A percentile compares a stretch with the other conserved stretches of the same genome.
phyloP scores from a whole-genome alignment of 2,797 vertebrate genomes.

The Podargus strigoides region DNA sequence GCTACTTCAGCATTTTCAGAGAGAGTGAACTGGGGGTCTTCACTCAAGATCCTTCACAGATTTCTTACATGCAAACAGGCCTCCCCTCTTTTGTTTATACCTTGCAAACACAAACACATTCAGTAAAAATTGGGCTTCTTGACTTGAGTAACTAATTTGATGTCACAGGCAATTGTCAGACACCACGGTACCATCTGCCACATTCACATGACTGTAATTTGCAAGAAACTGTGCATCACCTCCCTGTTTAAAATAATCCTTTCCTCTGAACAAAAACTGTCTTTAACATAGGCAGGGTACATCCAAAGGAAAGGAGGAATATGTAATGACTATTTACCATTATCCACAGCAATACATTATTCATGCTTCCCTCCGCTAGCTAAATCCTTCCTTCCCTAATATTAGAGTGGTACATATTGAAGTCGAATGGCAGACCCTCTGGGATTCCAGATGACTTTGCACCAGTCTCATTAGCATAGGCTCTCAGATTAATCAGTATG shows the following conservation, averaged over 20 bases:
- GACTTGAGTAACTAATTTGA: background rate
- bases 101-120: background rate
- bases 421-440: background rate
- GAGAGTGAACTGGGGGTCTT: background rate
- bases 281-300: background rate
- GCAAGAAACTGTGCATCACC: background rate
- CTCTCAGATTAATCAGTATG: background rate
- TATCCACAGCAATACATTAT: slow-evolving; percentile 55
- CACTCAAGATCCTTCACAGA: background rate
- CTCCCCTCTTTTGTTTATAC: background rate
- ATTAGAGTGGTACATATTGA: background rate
- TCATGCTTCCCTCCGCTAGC: slow-evolving; percentile 33
- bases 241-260: background rate
- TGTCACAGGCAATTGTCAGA: background rate
- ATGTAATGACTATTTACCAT: slow-evolving; percentile 45
- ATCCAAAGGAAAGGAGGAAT: background rate
- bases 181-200: background rate
- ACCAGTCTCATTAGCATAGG: background rate
- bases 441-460: slow-evolving; percentile 5
- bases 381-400: background rate
- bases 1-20: background rate
- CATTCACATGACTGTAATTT: background rate
- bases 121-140: background rate
- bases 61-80: background rate
- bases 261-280: background rate